Evolutionary conservation across 2,888 invertebrate genomes (phyloP), one percentile per base, ranked within the genome.

Genomic region (Spicauda simplicius): DNA sequence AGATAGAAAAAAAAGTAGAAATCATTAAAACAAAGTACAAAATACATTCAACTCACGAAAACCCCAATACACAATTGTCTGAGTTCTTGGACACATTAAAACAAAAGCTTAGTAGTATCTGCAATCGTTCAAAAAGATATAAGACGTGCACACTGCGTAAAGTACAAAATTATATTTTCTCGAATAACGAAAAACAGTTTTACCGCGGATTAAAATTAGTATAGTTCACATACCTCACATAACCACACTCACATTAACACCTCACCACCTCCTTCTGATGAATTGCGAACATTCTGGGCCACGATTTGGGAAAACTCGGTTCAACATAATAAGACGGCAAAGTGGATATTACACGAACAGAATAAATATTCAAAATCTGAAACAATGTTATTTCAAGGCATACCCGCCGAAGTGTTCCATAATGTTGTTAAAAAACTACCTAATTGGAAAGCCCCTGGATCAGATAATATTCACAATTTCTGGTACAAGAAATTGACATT

Each of bases 41-140:
- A 45, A n/a, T 45, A 5, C 45, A 45, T 6, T 3, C 45, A 5
- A 14, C 5, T 2, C 45, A 45, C 12, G 45, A 45, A n/a, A n/a
- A 45, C 14, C 4, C 14, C 2, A 45, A 45, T n/a, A 45, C 5
- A 6, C 4, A 45, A 1, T 45, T 45, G n/a, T 11, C 14, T 4
- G 45, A 45, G n/a, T 45, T 45, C n/a, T 45, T 45, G n/a, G 45
- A 45, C n/a, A 45, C 45, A 45, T n/a, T 45, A 5, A 45, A 45
- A 45, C 45, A 45, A 45, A 45, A 45, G 12, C 45, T 45, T n/a
- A n/a, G 5, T n/a, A 12, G 2, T n/a, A n/a, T 12, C 2, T 4
- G 3, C 5, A 45, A 12, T n/a, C 11, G 45, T 3, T n/a, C n/a
- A n/a, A 45, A n/a, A 45, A 45, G 45, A n/a, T 45, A 45, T 45